Conservation (phyloP, 2,797 vertebrate species). For the Novumbra hubbsi region DNA sequence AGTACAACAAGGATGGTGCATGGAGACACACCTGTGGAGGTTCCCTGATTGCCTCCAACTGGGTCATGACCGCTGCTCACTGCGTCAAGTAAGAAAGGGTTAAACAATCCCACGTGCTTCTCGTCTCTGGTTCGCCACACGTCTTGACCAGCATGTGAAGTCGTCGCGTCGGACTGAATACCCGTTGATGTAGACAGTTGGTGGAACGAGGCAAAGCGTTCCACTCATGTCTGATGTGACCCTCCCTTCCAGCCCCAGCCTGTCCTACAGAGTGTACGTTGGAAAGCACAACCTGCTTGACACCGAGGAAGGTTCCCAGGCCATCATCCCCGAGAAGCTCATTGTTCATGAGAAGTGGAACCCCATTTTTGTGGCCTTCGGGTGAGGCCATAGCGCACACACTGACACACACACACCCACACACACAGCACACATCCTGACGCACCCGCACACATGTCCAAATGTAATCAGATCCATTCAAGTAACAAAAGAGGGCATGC, state of each 20-base stretch:
- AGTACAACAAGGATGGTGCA: slow-evolving; percentile 65
- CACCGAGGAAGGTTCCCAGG: slow-evolving; percentile 64
- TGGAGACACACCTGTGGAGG: slow-evolving; percentile 82
- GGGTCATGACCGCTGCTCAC: slow-evolving; percentile 84
- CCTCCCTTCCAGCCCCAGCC: slow-evolving; percentile 43
- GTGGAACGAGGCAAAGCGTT: background rate
- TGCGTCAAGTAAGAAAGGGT: slow-evolving; percentile 74
- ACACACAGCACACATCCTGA: background rate
- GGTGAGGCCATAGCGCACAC: slow-evolving; percentile 55
- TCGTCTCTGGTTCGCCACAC: no score
- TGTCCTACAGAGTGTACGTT: slow-evolving; percentile 75
- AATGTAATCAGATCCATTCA: no score
- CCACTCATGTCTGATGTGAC: background rate
- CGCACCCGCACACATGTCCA: background rate
- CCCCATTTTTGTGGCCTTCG: slow-evolving; percentile 68
- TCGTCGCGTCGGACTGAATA: no score
- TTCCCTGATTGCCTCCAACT: slow-evolving; percentile 79
- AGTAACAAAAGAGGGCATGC: no score
- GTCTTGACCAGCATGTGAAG: no score
- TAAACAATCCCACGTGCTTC: background rate
- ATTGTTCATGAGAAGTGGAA: slow-evolving; percentile 79
- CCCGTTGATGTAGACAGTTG: no score
- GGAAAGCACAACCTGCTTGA: slow-evolving; percentile 77
- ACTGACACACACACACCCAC: background rate
- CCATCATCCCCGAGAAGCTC: slow-evolving; percentile 73